Conservation (phyloP, 2,888 invertebrate genomes). For the Polia nebulosa region DNA sequence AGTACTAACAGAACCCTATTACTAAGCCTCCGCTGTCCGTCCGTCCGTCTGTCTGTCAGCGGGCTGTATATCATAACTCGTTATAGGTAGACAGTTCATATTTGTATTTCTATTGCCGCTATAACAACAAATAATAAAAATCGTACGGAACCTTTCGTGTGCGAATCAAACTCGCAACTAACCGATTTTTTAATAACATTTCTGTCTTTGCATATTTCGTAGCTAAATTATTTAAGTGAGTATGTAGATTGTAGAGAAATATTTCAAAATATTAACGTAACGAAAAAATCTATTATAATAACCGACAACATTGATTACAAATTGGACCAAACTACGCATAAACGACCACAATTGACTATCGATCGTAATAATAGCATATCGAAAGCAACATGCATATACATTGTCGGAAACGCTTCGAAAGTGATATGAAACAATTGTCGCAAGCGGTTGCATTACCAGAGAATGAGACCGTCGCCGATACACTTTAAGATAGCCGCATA, state of each 20-base stretch:
- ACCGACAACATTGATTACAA: conserved; percentile 18
- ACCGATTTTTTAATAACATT: no score
- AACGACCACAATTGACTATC: conserved; percentile 36
- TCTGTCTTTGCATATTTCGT: background rate
- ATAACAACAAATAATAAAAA: no score
- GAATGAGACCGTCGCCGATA: conserved; percentile 52
- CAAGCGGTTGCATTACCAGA: conserved; percentile 51
- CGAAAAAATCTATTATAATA: conserved; percentile 11
- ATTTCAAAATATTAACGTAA: conserved; percentile 6
- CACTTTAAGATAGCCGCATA: conserved; percentile 61
- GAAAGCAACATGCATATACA: conserved; percentile 39
- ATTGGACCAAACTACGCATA: conserved; percentile 35
- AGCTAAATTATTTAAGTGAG: background rate
- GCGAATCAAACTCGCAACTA: no score
- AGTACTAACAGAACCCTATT: no score
- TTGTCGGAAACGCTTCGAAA: conserved; percentile 53
- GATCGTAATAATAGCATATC: conserved; percentile 48
- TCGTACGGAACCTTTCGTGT: no score
- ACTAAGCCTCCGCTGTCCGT: no score
- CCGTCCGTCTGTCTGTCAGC: no score
- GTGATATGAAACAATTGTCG: conserved; percentile 54
- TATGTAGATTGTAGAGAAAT: background rate
- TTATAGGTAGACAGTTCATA: no score
- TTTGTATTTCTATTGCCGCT: no score
- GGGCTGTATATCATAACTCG: no score